A percentile compares a stretch with the other conserved stretches of the same genome.
Evolutionary conservation across 2,888 invertebrate species (phyloP).

Genomic region (Tachystola acroxantha): DNA sequence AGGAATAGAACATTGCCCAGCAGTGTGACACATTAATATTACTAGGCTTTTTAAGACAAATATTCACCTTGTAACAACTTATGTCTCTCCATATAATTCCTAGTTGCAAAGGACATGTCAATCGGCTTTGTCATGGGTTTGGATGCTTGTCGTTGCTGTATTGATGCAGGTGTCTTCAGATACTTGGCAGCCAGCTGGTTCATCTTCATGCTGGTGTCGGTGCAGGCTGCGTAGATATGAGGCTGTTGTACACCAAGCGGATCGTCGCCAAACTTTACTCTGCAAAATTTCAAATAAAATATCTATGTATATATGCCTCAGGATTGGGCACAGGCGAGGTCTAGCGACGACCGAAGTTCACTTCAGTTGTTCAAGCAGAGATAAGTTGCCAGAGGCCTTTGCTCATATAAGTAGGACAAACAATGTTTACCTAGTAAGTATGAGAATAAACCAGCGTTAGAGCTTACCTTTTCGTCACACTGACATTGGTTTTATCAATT

Average conservation of each 20-base stretch:
- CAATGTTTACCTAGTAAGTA: no score
- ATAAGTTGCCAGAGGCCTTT: no score
- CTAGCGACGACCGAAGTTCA: no score
- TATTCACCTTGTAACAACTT: slow-evolving; percentile 73
- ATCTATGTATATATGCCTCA: no score
- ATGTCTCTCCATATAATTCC: slow-evolving; percentile 84
- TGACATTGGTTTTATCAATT: slow-evolving; percentile 66
- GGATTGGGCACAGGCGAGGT: no score
- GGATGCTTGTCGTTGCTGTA: slow-evolving; percentile 16
- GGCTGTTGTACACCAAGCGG: slow-evolving; percentile 44
- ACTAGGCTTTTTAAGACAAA: no score
- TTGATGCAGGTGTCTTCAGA: slow-evolving; percentile 24
- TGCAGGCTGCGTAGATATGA: slow-evolving; percentile 29
- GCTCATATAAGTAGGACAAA: no score
- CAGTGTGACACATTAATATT: no score
- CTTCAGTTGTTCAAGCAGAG: no score
- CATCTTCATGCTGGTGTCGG: slow-evolving; percentile 69
- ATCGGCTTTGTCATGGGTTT: slow-evolving; percentile 41
- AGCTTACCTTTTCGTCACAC: slow-evolving; percentile 70
- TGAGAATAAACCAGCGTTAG: no score
- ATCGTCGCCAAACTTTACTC: slow-evolving; percentile 70
- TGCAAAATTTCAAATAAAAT: slow-evolving; percentile 22
- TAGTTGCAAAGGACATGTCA: slow-evolving; percentile 85
- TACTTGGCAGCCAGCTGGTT: slow-evolving; percentile 71
- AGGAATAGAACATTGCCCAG: no score